Evolutionary conservation across 2,888 invertebrate species (phyloP), one percentile per base, ranked within the genome.

Genomic region (Dione juno): DNA sequence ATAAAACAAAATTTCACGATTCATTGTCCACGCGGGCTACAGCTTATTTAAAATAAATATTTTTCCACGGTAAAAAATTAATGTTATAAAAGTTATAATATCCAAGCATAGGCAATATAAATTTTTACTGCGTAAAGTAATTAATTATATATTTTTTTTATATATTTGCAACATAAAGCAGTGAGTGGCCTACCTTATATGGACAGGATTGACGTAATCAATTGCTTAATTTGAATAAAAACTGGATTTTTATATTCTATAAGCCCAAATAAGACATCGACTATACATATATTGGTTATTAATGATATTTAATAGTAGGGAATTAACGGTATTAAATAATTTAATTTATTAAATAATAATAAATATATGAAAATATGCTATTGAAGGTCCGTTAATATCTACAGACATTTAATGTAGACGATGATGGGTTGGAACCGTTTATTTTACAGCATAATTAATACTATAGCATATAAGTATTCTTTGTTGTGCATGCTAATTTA

Each of bases 321-420:
- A 37, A 16, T 37, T 28, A 61, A 2, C n/a, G 10, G n/a, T 16
- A 43, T n/a, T 28, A 28, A 28, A 28, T 28, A 28, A 59, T 41
- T 8, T 19, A 14, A 41, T 19, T 10, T 40, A n/a, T 3, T 21
- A 21, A 59, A 59, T 41, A 41, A 19, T 35, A 48, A n/a, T 5
- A 16, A 10, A 50, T 16, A 52, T 13, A 64, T 19, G 10, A 52
- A 13, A 40, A 14, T 64, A 13, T 37, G 0, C 3, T 10, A 40
- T 45, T 45, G 21, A 64, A 69, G 63, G 48, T 64, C 64, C 68
- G 54, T 63, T 63, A 68, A 63, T 37, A 54, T 69, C 21, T 58
- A 41, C 50, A 21, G 21, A 68, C 61, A 52, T 54, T 45, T 63
- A 68, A 68, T 21, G 54, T 68, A 61, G 68, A 61, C 45, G 61